Base-by-base conservation (phyloP, 2,888 invertebrate species). In the Cetonia aurata region DNA sequence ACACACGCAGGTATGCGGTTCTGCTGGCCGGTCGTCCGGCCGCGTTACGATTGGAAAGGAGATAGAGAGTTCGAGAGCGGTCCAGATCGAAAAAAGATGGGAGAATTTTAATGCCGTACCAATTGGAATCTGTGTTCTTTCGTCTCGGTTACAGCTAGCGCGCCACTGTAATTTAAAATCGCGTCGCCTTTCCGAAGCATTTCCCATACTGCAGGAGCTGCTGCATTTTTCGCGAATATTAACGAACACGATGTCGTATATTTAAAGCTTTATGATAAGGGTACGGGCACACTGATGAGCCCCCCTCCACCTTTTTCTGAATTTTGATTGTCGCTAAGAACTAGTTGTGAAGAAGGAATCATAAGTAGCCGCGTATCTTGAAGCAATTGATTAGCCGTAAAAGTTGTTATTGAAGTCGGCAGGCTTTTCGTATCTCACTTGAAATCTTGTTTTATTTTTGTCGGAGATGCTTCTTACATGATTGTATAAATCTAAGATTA, bases 161-260 rank as follows among this genome's bases (percentile, higher is more conserved):
- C 81, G 80, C 81, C 81, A 82, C 82, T 81, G 82, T 81, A 80
- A 80, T 80, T 80, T 79, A 80, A 80, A 76, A 76, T 78, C 75
- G 50, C 52, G 37, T 37, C 37, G 15, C 17, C 15, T 65, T 33
- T 56, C 15, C 15, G 33, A n/a, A 15, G 9, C 33, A 37, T 4
- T 37, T 33, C 33, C 37, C 46, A 60, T 60, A 46, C 46, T 31
- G 57, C 19, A 42, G 19, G 15, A 41, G 19, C 15, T 41, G 57
- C 17, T 42, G 57, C 31, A 15, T 25, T 19, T 60, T 46, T 44
- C n/a, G 44, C 25, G 4, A 4, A 56, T 56, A 56, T 56, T 10
- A 56, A 48, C 10, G 17, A 4, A 48, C n/a, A 17, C 37, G 41
- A 15, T 42, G 17, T 17, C 9, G 37, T 57, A 37, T 37, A 57